Evolutionary conservation across 1,140 invertebrate genomes (phyloP).

Genomic region (Bathynomus jamesi): DNA sequence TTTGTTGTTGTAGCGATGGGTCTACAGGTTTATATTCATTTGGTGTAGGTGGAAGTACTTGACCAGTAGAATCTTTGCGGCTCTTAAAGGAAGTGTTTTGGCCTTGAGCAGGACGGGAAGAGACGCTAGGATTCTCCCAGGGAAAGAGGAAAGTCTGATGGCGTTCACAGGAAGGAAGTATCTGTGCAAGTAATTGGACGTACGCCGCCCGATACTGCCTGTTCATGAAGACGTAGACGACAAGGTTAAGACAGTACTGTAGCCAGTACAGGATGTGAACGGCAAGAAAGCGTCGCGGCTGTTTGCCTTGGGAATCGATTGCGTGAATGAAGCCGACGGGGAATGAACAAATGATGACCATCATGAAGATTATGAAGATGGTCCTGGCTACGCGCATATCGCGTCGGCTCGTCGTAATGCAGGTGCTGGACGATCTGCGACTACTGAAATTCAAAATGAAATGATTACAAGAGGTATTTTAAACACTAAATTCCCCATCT

Average conservation of each 20-base stretch:
- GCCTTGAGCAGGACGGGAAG: not conserved
- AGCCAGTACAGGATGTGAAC: constrained; percentile 19
- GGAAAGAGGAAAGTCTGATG: constrained; percentile 10
- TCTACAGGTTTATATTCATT: not conserved
- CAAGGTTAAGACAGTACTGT: constrained; percentile 12
- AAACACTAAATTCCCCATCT: too few species aligned
- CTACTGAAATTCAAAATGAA: constrained; percentile 8
- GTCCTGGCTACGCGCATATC: constrained; percentile 14
- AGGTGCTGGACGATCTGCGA: constrained; percentile 6
- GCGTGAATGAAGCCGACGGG: constrained; percentile 12
- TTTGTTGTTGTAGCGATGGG: not conserved
- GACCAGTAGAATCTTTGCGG: not conserved
- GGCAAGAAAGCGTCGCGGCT: not conserved
- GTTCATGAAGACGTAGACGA: constrained; percentile 19
- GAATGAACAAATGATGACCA: constrained; percentile 12
- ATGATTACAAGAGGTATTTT: too few species aligned
- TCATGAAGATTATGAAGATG: constrained; percentile 16
- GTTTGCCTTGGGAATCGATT: not conserved
- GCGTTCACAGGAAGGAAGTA: constrained; percentile 7
- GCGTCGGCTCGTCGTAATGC: constrained; percentile 4
- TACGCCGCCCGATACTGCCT: constrained; percentile 13
- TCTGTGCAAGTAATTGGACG: not conserved
- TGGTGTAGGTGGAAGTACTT: not conserved
- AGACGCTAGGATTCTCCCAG: constrained; percentile 7
- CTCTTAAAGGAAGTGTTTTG: constrained; percentile 5